phyloP scores from a whole-genome alignment of 2,888 invertebrate species.

The Cremastobaeus sp. region DNA sequence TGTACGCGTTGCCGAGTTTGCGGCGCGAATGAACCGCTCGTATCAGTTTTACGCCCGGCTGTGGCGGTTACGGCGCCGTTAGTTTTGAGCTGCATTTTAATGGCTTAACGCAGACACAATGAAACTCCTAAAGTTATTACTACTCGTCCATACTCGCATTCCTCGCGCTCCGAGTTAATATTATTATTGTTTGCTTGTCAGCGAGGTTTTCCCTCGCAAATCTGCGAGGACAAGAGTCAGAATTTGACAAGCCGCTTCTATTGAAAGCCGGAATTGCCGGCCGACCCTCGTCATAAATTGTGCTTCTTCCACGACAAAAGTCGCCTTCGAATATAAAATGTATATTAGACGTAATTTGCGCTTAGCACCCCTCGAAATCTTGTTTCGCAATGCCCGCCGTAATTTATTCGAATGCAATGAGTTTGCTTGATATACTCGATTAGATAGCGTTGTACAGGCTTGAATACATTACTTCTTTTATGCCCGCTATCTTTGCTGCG shows the following conservation, averaged over 20 bases:
- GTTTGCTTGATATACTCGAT: constrained; percentile 28
- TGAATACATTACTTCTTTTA: constrained; percentile 4
- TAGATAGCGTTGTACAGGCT: constrained; percentile 21
- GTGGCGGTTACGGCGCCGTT: not conserved
- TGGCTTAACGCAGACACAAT: too few species aligned
- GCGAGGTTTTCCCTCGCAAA: too few species aligned
- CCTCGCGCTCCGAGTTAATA: too few species aligned
- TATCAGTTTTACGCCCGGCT: not conserved
- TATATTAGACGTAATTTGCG: constrained; percentile 52
- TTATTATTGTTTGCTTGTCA: not conserved
- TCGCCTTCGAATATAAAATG: constrained; percentile 39
- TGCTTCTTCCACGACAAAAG: constrained; percentile 38
- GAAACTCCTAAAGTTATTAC: too few species aligned
- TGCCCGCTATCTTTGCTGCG: too few species aligned
- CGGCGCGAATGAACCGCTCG: not conserved
- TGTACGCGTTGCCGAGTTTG: not conserved
- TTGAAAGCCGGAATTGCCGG: too few species aligned
- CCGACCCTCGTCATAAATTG: constrained; percentile 29
- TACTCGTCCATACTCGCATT: too few species aligned
- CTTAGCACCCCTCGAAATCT: constrained; percentile 47
- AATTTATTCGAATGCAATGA: constrained; percentile 40
- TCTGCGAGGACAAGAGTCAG: too few species aligned
- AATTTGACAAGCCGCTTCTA: too few species aligned
- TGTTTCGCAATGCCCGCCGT: constrained; percentile 41
- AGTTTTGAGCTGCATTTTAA: not conserved